phyloP scores from a whole-genome alignment of 2,797 vertebrate species.

The Naso thynnoides region DNA sequence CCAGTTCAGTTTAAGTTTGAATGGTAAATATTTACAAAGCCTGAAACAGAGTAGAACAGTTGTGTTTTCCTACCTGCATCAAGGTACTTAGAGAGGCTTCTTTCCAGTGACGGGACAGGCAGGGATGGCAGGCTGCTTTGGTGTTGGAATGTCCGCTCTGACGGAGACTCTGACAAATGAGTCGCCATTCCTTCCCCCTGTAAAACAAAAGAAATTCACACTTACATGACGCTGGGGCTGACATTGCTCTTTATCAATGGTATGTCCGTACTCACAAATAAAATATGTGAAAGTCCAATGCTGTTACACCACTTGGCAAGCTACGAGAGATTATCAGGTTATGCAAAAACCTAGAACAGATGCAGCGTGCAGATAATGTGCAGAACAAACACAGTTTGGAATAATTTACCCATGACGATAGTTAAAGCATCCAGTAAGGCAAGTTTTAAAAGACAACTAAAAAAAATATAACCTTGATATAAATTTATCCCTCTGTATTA shows the following conservation, averaged over 20 bases:
- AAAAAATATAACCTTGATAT: no score
- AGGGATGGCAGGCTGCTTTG: conserved; percentile 91
- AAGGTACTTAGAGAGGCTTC: conserved; percentile 92
- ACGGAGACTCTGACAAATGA: conserved; percentile 82
- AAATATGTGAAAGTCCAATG: no score
- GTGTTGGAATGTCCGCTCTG: conserved; percentile 93
- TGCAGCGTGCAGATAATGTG: no score
- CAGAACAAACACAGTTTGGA: no score
- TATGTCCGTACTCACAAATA: no score
- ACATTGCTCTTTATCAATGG: background rate
- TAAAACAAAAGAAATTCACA: conserved; percentile 17
- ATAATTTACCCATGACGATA: no score
- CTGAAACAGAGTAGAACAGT: background rate
- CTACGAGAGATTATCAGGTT: no score
- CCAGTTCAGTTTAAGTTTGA: background rate
- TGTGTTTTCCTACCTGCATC: conserved; percentile 87
- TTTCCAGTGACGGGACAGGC: conserved; percentile 91
- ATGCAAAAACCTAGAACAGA: no score
- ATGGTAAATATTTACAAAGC: background rate
- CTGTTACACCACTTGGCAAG: no score
- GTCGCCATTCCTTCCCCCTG: conserved; percentile 86
- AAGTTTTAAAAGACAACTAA: no score
- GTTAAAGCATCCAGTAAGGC: no score
- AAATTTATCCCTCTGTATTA: no score
- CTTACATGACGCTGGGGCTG: background rate